A percentile compares a stretch with the other conserved stretches of the same genome.
Evolutionary conservation across 2,797 vertebrate genomes (phyloP).

Genomic region (Iguana delicatissima): DNA sequence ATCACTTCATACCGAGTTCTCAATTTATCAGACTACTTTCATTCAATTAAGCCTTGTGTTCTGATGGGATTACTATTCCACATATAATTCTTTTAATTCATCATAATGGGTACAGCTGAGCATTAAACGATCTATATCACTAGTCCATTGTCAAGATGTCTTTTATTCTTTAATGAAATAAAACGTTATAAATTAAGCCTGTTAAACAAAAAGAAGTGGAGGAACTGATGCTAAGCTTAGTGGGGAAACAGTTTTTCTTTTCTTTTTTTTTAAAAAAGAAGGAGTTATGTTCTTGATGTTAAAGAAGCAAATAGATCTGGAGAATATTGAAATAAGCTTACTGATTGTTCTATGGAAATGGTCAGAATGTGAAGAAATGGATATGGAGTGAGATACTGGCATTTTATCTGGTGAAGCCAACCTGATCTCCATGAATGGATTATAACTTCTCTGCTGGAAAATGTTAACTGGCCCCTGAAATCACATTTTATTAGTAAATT

Average conservation of each 20-base stretch:
- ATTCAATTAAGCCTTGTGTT: constrained; percentile 43
- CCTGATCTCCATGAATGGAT: background rate
- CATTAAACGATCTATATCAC: constrained; percentile 23
- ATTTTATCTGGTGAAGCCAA: background rate
- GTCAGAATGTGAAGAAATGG: background rate
- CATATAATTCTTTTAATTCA: constrained; percentile 39
- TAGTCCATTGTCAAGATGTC: constrained; percentile 34
- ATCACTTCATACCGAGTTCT: constrained; percentile 30
- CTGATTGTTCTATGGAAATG: background rate
- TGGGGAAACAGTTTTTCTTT: background rate
- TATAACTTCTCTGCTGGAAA: background rate
- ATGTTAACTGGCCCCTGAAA: background rate
- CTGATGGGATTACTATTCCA: constrained; percentile 41
- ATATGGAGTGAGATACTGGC: background rate
- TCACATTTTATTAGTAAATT: no score
- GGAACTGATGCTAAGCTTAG: background rate
- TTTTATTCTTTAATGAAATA: constrained; percentile 40
- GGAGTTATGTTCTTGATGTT: accelerated
- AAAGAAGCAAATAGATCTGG: background rate
- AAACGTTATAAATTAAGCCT: constrained; percentile 37
- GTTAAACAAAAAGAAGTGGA: background rate
- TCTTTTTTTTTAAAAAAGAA: background rate
- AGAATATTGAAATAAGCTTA: background rate
- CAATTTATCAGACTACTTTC: constrained; percentile 43
- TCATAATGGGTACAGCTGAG: constrained; percentile 28